Base-by-base conservation (phyloP, 2,113 vertebrate genomes). In the Hippocampus abdominalis region DNA sequence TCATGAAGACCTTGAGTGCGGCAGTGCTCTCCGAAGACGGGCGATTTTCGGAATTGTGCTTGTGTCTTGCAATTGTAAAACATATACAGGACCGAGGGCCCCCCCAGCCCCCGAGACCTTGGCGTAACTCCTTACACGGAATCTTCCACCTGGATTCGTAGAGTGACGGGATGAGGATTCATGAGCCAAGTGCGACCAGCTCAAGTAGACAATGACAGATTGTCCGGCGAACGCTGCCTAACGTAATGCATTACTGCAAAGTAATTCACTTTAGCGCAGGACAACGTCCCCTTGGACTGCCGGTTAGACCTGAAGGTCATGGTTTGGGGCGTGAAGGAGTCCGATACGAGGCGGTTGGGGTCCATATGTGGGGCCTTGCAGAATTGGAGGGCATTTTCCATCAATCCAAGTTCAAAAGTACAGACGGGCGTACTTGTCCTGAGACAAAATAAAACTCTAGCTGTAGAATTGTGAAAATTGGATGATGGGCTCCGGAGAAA, bases 181-280 rank as follows among this genome's bases (percentile, higher is more conserved):
- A 49, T 72, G 83, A 88, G 84, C 81, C 79, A 36, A 75, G 74
- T 72, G 76, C 63, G 61, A 83, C 84, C 81, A 74, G 76, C 77
- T 75, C 49, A 69, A 62, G 73, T 74, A 84, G 89, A 91, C 88
- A 91, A 87, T 87, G 85, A 90, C 81, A 77, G 89, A 90, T 90
- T 70, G 81, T 82, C 81, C 61, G 44, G 82, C 79, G 75, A 71
- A 83, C 68, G 74, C 70, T 78, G 70, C 78, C 86, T 68, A 85
- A 83, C 72, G 64, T 87, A 87, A 88, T 89, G 87, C 82, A 91
- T 89, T 86, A 88, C 76, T 8, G 64, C 73, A 70, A 81, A 79
- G 80, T 89, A 90, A 91, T 91, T 87, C 84, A 86, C 86, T 91
- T 87, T 76, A 84, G 83, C 63, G 83, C 72, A 76, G 80, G 68